Evolutionary conservation across 2,888 invertebrate species (phyloP).

Genomic region (Chrysina gloriosa): DNA sequence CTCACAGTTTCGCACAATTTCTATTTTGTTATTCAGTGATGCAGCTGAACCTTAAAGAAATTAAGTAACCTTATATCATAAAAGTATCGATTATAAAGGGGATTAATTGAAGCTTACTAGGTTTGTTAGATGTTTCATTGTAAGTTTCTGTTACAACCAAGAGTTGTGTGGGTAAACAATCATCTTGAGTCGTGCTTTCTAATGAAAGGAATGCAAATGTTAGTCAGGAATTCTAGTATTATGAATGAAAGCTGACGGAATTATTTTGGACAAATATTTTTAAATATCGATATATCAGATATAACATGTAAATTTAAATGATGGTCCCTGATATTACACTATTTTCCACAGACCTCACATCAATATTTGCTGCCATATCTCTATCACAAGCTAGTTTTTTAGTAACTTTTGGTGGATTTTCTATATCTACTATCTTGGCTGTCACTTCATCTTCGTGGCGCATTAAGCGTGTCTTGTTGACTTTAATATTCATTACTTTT

Average conservation of each 20-base stretch:
- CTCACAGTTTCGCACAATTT: slow-evolving; percentile 60
- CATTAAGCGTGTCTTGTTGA: too few species aligned
- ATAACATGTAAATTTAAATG: too few species aligned
- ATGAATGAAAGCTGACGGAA: background rate
- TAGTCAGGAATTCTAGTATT: background rate
- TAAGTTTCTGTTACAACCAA: slow-evolving; percentile 43
- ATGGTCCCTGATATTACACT: too few species aligned
- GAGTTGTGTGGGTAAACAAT: slow-evolving; percentile 35
- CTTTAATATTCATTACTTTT: too few species aligned
- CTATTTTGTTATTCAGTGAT: slow-evolving; percentile 44
- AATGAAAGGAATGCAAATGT: slow-evolving; percentile 32
- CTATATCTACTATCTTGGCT: too few species aligned
- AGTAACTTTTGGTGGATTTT: too few species aligned
- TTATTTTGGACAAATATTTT: background rate
- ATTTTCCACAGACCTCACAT: too few species aligned
- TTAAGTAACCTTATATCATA: background rate
- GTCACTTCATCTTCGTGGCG: too few species aligned
- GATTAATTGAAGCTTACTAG: slow-evolving; percentile 37
- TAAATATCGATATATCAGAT: too few species aligned
- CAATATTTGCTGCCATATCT: too few species aligned
- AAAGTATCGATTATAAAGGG: background rate
- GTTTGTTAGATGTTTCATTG: slow-evolving; percentile 30
- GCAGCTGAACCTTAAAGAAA: slow-evolving; percentile 50
- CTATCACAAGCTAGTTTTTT: too few species aligned
- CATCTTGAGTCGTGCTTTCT: slow-evolving; percentile 37